Base-by-base conservation (phyloP, 2,888 invertebrate genomes). In the Harmothoe impar region DNA sequence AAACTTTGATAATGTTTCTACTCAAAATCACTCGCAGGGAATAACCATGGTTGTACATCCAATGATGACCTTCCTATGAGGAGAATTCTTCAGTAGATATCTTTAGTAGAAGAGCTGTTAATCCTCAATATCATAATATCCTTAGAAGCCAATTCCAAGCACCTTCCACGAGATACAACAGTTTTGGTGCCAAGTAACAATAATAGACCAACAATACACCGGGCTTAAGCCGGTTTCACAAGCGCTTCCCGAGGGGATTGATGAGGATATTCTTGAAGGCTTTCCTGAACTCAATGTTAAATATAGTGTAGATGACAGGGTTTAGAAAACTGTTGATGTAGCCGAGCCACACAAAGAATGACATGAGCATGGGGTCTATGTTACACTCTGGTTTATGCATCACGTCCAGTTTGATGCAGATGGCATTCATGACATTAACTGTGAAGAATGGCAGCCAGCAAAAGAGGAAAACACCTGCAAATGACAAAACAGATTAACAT, bases 381-480 rank as follows among this genome's bases (percentile, higher is more conserved):
- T 94, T 93, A 92, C 93, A 99, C 97, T 35, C 98, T 97, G 0
- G 98, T 98, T 92, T 97, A 97, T 93, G 92, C 84, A 91, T 91
- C 78, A 95, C 78, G 43, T 93, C 92, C 92, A 95, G 95, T n/a
- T 95, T 98, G 94, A 98, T 98, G 96, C 99, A 99, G 96, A 99
- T 97, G 17, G 99, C 99, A 95, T 99, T 99, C 96, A 99, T 97
- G 93, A 99, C 98, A 96, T 98, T 99, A 96, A 99, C 98, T 0
- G 98, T 98, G 97, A 99, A 99, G 97, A 99, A 99, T 62, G 99
- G 99, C 92, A 99, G 98, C 99, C 99, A 99, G 96, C 99, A 99
- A 95, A 99, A 97, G 77, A 99, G 97, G 96, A 99, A 99, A 0
- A 99, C 98, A 94, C 99, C 99, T 99, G 97, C n/a, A 97, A 96